Evolutionary conservation across 2,797 vertebrate genomes (phyloP).

Genomic region (Enteromius fasciolatus): DNA sequence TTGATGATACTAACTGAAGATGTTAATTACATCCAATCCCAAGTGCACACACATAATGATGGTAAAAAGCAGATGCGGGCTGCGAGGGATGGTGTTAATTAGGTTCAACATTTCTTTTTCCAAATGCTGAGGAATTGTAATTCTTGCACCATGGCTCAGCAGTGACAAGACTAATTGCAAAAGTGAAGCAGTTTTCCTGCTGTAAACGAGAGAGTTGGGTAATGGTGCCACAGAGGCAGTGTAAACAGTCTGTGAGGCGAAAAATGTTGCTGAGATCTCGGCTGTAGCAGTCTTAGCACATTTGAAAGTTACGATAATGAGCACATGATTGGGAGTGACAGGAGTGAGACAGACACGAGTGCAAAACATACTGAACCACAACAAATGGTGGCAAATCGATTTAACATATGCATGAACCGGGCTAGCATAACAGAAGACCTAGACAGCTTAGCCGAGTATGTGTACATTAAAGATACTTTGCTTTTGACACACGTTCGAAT

Average conservation of each 20-base stretch:
- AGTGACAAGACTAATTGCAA: slow-evolving; percentile 44
- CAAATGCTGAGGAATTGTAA: slow-evolving; percentile 36
- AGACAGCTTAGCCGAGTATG: slow-evolving; percentile 63
- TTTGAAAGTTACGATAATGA: slow-evolving; percentile 43
- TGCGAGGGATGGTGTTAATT: slow-evolving; percentile 43
- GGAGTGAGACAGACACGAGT: slow-evolving; percentile 56
- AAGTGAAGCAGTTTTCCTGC: slow-evolving; percentile 32
- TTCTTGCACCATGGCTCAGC: slow-evolving; percentile 34
- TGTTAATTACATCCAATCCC: slow-evolving; percentile 38
- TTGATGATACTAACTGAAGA: slow-evolving; percentile 37
- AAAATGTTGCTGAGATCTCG: slow-evolving; percentile 44
- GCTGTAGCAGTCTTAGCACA: slow-evolving; percentile 33
- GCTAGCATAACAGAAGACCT: slow-evolving; percentile 63
- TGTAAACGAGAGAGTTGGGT: slow-evolving; percentile 29
- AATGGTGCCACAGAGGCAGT: slow-evolving; percentile 27
- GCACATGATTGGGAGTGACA: slow-evolving; percentile 41
- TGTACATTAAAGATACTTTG: slow-evolving; percentile 67
- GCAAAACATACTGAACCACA: slow-evolving; percentile 56
- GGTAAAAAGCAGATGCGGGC: slow-evolving; percentile 37
- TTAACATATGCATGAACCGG: slow-evolving; percentile 60
- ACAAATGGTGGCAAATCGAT: slow-evolving; percentile 66
- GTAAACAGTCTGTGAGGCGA: slow-evolving; percentile 30
- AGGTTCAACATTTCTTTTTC: slow-evolving; percentile 30
- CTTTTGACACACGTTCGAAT: slow-evolving; percentile 65
- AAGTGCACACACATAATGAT: slow-evolving; percentile 39